phyloP scores from a whole-genome alignment of 1,140 invertebrate species.

The Drosophila miranda region DNA sequence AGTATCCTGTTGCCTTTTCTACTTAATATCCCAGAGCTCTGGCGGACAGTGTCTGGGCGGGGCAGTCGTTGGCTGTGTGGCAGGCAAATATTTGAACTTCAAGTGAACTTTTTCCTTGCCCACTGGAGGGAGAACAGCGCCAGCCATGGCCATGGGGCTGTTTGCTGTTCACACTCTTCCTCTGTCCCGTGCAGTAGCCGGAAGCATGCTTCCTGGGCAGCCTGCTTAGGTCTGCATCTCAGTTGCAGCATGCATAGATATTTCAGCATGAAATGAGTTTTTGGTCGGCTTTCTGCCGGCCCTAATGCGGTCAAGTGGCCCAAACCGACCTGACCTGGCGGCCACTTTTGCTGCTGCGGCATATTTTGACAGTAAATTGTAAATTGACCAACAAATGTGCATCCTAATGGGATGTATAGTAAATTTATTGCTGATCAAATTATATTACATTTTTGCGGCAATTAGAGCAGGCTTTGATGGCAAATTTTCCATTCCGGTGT shows the following conservation, averaged over 20 bases:
- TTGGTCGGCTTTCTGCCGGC: slow-evolving; percentile 11
- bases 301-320: slow-evolving; percentile 58
- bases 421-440: slow-evolving; percentile 23
- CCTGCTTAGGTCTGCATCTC: slow-evolving; percentile 7
- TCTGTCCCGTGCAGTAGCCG: not conserved
- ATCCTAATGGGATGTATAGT: slow-evolving; percentile 23
- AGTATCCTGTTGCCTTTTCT: slow-evolving; percentile 10
- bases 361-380: slow-evolving; percentile 44
- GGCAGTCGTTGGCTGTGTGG: not conserved
- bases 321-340: not conserved
- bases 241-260: not conserved
- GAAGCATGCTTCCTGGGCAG: not conserved
- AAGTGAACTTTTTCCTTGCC: slow-evolving; percentile 42
- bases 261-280: slow-evolving; percentile 39
- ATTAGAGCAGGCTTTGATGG: slow-evolving; percentile 14
- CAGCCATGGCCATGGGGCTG: slow-evolving; percentile 11
- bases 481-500: no score
- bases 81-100: slow-evolving; percentile 49
- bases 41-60: not conserved
- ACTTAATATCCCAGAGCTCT: slow-evolving; percentile 2
- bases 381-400: slow-evolving; percentile 38
- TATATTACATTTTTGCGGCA: slow-evolving; percentile 18
- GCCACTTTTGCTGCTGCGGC: slow-evolving; percentile 15
- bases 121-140: slow-evolving; percentile 15
- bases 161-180: slow-evolving; percentile 43